Percentiles rank a stretch among this genome's conserved stretches.
Conservation (phyloP, 1,140 invertebrate species). For the Sitobion miscanthi region DNA sequence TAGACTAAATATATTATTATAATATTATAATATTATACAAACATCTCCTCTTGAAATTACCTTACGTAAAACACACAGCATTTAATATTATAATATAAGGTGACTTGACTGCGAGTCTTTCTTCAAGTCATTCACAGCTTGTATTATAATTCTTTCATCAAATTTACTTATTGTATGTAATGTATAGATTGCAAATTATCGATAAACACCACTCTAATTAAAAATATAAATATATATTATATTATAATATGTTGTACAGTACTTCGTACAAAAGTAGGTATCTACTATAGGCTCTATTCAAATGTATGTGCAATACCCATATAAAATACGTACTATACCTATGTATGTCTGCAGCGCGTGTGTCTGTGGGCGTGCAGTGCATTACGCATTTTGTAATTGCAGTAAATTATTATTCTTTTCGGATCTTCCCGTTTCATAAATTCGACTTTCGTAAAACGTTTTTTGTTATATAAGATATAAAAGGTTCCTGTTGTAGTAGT, state of each 20-base stretch:
- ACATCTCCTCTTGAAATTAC: neutral
- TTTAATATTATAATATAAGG: neutral
- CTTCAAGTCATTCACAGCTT: too few species aligned
- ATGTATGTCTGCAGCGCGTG: neutral
- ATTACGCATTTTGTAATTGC: conserved; percentile 22
- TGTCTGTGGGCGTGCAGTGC: neutral
- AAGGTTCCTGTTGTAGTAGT: neutral
- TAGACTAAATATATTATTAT: neutral
- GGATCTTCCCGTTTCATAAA: neutral
- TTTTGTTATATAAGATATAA: neutral
- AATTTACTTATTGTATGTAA: too few species aligned
- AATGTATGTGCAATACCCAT: neutral
- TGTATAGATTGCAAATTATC: too few species aligned
- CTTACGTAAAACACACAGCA: neutral
- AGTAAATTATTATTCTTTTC: neutral
- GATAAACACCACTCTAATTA: too few species aligned
- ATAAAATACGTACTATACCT: neutral
- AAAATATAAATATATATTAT: too few species aligned
- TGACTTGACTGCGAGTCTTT: too few species aligned
- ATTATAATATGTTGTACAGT: too few species aligned
- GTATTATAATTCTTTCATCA: too few species aligned
- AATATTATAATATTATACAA: neutral
- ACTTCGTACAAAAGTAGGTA: neutral
- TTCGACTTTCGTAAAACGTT: neutral
- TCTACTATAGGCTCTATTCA: neutral